phyloP scores from a whole-genome alignment of 30 jellyfish, hydroid and myxozoan genomes.

The Hydractinia echinata region DNA sequence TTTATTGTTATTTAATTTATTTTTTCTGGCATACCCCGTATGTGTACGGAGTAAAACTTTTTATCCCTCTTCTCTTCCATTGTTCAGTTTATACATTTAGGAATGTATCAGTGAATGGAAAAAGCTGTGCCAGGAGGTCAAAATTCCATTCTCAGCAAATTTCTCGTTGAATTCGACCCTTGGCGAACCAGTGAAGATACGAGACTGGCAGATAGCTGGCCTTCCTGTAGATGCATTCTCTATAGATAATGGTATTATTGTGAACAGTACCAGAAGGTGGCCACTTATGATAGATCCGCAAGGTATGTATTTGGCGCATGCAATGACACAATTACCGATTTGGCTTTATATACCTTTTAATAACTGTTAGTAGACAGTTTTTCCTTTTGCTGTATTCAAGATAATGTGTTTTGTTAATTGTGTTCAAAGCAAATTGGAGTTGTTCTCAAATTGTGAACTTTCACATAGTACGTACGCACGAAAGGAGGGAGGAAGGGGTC shows the following conservation, averaged over 20 bases:
- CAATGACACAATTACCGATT: too few species aligned
- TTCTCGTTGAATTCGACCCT: conserved; percentile 77
- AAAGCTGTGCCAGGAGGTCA: conserved; percentile 49
- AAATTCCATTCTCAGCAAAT: conserved; percentile 70
- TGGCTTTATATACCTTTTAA: too few species aligned
- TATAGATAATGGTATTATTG: conserved; percentile 90
- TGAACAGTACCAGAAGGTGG: conserved; percentile 87
- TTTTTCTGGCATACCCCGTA: too few species aligned
- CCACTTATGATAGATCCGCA: conserved; percentile 99
- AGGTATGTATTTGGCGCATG: conserved; percentile 37
- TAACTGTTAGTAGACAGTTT: too few species aligned
- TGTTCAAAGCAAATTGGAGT: too few species aligned
- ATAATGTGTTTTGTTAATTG: too few species aligned
- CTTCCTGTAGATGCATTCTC: conserved; percentile 98
- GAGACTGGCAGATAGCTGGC: conserved; percentile 99
- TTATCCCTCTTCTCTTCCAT: neutral
- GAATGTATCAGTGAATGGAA: conserved; percentile 90
- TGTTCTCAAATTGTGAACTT: too few species aligned
- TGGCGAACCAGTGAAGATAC: conserved; percentile 87
- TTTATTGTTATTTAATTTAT: too few species aligned
- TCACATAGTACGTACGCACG: too few species aligned
- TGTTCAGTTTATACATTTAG: conserved; percentile 14
- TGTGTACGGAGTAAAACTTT: too few species aligned
- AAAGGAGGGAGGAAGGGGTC: too few species aligned
- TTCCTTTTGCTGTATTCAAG: too few species aligned